Percentiles rank a stretch among this genome's conserved stretches.
Evolutionary conservation across 1,140 invertebrate species (phyloP).

Genomic region (Eubasilissa regina): DNA sequence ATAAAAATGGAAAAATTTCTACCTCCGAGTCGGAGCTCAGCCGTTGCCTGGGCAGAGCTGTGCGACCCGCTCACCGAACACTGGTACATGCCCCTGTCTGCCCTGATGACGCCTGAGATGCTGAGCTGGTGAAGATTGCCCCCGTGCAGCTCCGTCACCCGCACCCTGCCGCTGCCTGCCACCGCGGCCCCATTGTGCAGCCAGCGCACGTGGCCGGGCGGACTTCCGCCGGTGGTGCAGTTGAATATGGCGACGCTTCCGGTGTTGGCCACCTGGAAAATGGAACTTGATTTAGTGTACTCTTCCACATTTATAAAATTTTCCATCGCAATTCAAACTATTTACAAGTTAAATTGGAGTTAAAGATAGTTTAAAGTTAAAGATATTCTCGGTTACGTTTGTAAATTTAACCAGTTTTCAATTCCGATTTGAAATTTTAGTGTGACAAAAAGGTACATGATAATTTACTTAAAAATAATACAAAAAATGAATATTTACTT

Average conservation of each 20-base stretch:
- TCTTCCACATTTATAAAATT: too few relatives aligned
- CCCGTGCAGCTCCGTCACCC: slow-evolving; percentile 64
- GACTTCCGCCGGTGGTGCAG: slow-evolving; percentile 84
- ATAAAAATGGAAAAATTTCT: slow-evolving; percentile 20
- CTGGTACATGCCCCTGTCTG: slow-evolving; percentile 89
- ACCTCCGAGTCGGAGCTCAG: slow-evolving; percentile 84
- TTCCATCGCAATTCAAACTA: too few relatives aligned
- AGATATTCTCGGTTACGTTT: too few relatives aligned
- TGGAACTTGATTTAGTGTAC: slow-evolving; percentile 42
- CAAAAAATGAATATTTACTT: too few relatives aligned
- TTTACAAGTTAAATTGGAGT: too few relatives aligned
- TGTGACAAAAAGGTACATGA: too few relatives aligned
- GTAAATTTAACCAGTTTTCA: too few relatives aligned
- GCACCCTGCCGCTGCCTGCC: slow-evolving; percentile 72
- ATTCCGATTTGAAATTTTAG: too few relatives aligned
- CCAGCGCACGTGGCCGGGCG: slow-evolving; percentile 82
- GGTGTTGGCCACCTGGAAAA: slow-evolving; percentile 68
- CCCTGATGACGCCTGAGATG: slow-evolving; percentile 78
- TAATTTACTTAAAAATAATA: too few relatives aligned
- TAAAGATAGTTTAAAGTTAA: too few relatives aligned
- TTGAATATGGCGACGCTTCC: slow-evolving; percentile 69
- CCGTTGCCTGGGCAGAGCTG: slow-evolving; percentile 81
- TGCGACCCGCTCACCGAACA: slow-evolving; percentile 82
- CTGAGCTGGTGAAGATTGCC: slow-evolving; percentile 73
- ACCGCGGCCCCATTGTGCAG: slow-evolving; percentile 81